phyloP scores from a whole-genome alignment of 2,113 vertebrate genomes.

The Heterocephalus glaber region DNA sequence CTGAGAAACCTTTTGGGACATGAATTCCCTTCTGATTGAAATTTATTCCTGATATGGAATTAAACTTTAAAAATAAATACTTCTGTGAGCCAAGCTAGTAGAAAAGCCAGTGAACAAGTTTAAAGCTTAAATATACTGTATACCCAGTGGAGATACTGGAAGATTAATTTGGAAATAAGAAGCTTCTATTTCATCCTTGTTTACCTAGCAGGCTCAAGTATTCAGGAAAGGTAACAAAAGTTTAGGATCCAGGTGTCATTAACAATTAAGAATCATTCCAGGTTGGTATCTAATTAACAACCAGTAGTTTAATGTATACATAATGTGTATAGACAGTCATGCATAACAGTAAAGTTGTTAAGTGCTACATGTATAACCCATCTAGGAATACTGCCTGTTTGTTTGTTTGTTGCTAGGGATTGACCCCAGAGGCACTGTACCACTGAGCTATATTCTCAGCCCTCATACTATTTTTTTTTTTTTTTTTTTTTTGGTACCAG shows the following conservation, averaged over 20 bases:
- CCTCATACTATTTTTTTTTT: too few relatives aligned
- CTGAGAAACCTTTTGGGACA: slow-evolving; percentile 44
- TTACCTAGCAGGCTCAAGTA: background rate
- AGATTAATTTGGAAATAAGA: slow-evolving; percentile 37
- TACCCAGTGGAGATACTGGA: background rate
- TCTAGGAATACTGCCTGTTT: background rate
- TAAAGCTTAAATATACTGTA: background rate
- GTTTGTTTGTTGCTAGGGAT: background rate
- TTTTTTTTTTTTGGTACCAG: too few relatives aligned
- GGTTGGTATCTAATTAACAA: background rate
- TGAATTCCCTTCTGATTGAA: slow-evolving; percentile 50
- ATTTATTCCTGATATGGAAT: slow-evolving; percentile 20
- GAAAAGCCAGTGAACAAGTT: background rate
- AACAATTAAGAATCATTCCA: background rate
- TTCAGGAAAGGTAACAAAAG: slow-evolving; percentile 1
- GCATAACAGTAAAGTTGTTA: background rate
- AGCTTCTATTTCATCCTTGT: background rate
- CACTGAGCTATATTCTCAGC: too few relatives aligned
- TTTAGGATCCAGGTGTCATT: background rate
- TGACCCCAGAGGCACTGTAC: too few relatives aligned
- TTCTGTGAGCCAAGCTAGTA: background rate
- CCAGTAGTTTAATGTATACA: background rate
- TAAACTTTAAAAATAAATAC: slow-evolving; percentile 6
- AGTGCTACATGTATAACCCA: background rate
- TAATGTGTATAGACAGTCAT: background rate